phyloP scores from a whole-genome alignment of 2,888 invertebrate genomes.

The Teinopalpus imperialis region DNA sequence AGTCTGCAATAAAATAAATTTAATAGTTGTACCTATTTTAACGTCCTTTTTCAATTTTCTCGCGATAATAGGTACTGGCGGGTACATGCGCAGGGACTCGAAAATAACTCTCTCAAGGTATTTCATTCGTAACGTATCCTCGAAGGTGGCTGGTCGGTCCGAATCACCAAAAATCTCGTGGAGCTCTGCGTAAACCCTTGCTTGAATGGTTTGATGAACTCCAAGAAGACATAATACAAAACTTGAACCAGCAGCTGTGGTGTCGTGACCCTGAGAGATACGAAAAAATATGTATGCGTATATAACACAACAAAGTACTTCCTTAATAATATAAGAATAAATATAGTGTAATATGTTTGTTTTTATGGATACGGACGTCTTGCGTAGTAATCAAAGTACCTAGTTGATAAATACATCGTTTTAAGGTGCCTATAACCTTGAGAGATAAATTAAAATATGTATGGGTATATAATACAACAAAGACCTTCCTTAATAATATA shows the following conservation, averaged over 20 bases:
- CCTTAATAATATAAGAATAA: too few species aligned
- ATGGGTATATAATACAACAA: too few species aligned
- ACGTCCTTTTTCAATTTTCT: constrained; percentile 86
- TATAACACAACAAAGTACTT: too few species aligned
- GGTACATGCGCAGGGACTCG: constrained; percentile 89
- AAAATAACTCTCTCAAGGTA: constrained; percentile 90
- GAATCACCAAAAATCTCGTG: constrained; percentile 90
- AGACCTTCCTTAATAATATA: too few species aligned
- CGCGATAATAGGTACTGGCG: constrained; percentile 90
- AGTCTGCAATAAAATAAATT: constrained; percentile 10
- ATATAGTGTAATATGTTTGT: too few species aligned
- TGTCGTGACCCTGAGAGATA: constrained; percentile 77
- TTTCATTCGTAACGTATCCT: constrained; percentile 90
- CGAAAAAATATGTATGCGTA: too few species aligned
- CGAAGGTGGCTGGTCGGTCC: constrained; percentile 88
- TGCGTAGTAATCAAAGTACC: too few species aligned
- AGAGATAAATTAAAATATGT: too few species aligned
- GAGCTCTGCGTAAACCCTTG: constrained; percentile 87
- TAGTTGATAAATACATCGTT: too few species aligned
- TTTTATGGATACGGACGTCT: too few species aligned
- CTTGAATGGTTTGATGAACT: constrained; percentile 90
- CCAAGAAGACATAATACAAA: constrained; percentile 93
- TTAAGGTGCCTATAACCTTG: too few species aligned
- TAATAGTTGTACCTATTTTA: constrained; percentile 78
- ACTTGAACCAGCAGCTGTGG: constrained; percentile 88